phyloP scores from a whole-genome alignment of 2,888 invertebrate genomes.

The Mechanitis mazaeus region DNA sequence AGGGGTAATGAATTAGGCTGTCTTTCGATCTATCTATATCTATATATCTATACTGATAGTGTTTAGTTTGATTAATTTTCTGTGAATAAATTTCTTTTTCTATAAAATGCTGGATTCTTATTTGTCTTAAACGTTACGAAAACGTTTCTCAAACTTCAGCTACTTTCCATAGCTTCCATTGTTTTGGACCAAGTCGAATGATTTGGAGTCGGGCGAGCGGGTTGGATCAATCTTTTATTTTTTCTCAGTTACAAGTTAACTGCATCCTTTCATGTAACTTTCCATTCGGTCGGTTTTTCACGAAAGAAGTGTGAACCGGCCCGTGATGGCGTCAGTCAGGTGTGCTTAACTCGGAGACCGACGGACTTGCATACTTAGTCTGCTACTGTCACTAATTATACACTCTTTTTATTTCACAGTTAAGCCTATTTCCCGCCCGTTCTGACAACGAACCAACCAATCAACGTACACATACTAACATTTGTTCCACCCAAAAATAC shows the following conservation, averaged over 20 bases:
- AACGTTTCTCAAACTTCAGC: no score
- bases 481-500: conserved; percentile 27
- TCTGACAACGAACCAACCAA: conserved; percentile 29
- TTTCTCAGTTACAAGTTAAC: conserved; percentile 57
- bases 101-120: no score
- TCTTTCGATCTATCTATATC: conserved; percentile 11
- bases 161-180: neutral
- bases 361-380: conserved; percentile 62
- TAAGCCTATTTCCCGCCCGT: conserved; percentile 42
- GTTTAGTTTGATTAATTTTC: conserved; percentile 3
- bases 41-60: neutral
- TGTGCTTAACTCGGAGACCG: conserved; percentile 58
- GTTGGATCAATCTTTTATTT: conserved; percentile 38
- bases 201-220: conserved; percentile 30
- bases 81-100: conserved; percentile 1
- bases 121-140: no score
- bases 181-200: conserved; percentile 19
- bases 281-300: conserved; percentile 63
- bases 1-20: conserved; percentile 20
- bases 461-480: conserved; percentile 26
- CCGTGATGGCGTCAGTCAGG: conserved; percentile 65
- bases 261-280: conserved; percentile 67
- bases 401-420: conserved; percentile 48
- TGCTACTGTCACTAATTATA: conserved; percentile 62
- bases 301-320: conserved; percentile 68